Evolutionary conservation across 2,113 vertebrate genomes (phyloP).

Genomic region (Piprites chloris): DNA sequence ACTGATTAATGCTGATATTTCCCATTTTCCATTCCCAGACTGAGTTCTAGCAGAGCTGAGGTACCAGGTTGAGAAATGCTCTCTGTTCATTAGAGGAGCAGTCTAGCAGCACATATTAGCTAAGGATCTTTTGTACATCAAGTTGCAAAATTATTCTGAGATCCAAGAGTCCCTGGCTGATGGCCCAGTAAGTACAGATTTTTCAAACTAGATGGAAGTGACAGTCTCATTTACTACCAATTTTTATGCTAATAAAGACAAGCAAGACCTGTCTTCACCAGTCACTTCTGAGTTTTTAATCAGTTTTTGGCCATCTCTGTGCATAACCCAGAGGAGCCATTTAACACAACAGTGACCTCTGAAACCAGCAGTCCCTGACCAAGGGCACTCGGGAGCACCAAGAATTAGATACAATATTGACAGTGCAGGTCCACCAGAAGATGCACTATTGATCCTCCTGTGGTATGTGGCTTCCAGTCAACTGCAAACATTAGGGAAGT

Average conservation of each 20-base stretch:
- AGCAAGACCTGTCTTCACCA: not conserved
- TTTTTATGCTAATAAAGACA: not conserved
- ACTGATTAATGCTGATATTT: not conserved
- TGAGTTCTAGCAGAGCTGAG: not conserved
- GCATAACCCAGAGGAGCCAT: not conserved
- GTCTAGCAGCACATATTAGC: not conserved
- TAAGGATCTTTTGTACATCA: not conserved
- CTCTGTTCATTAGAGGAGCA: not conserved
- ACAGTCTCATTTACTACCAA: not conserved
- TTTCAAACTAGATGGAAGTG: not conserved
- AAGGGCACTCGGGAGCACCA: not conserved
- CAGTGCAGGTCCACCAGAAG: not conserved
- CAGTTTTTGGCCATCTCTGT: not conserved
- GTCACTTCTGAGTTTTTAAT: not conserved
- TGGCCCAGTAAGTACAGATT: not conserved
- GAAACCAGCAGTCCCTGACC: not conserved
- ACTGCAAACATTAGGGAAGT: not conserved
- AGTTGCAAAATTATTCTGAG: not conserved
- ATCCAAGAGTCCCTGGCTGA: not conserved
- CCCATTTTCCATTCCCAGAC: not conserved
- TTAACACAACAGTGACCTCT: not conserved
- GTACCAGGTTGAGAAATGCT: not conserved
- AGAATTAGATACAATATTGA: not conserved
- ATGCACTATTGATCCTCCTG: not conserved
- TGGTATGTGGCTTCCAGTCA: accelerated